These are phyloP conservation scores for Hyposmocoma kahamanoa DNA, from an alignment of 1,140 invertebrate genomes.

Conservation along the genomic window DNA sequence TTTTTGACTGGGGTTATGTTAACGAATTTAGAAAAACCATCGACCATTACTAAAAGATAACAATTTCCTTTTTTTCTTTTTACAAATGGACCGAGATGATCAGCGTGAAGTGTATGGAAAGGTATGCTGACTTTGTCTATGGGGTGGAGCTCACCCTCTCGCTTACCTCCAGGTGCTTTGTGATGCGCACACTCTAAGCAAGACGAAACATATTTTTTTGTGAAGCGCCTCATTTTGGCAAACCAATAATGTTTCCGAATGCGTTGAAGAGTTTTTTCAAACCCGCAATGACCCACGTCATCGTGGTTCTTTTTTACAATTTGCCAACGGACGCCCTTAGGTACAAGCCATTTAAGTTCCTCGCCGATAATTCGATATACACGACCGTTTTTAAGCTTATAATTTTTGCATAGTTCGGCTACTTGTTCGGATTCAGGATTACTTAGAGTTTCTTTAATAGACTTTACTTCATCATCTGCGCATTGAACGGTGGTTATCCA, in stretches of 20 bases:
- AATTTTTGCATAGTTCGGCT: slow-evolving; percentile 12
- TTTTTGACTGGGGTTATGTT: slow-evolving; percentile 18
- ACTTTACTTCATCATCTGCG: slow-evolving; percentile 13
- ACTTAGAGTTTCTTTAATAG: slow-evolving; percentile 17
- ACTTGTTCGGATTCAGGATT: slow-evolving; percentile 6
- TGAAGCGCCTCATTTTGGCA: slow-evolving; percentile 24
- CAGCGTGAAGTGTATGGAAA: slow-evolving; percentile 39
- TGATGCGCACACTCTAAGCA: slow-evolving; percentile 30
- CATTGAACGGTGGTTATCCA: slow-evolving; percentile 25
- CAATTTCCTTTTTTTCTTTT: slow-evolving; percentile 22
- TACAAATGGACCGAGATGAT: slow-evolving; percentile 33
- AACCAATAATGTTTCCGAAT: slow-evolving; percentile 38
- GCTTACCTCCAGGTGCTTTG: slow-evolving; percentile 28
- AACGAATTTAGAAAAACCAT: slow-evolving; percentile 27
- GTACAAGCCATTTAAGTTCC: slow-evolving; percentile 30
- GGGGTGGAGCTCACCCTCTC: slow-evolving; percentile 28
- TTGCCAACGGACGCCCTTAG: slow-evolving; percentile 24
- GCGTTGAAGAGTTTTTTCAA: slow-evolving; percentile 31
- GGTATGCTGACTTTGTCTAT: slow-evolving; percentile 34
- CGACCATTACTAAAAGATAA: slow-evolving; percentile 26
- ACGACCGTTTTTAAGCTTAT: slow-evolving; percentile 12
- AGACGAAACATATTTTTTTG: slow-evolving; percentile 23
- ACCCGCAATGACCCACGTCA: slow-evolving; percentile 36
- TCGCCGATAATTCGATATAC: slow-evolving; percentile 23
- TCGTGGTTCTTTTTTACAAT: slow-evolving; percentile 37